phyloP scores from a whole-genome alignment of 2,888 invertebrate species.

The Sesamia inferens region DNA sequence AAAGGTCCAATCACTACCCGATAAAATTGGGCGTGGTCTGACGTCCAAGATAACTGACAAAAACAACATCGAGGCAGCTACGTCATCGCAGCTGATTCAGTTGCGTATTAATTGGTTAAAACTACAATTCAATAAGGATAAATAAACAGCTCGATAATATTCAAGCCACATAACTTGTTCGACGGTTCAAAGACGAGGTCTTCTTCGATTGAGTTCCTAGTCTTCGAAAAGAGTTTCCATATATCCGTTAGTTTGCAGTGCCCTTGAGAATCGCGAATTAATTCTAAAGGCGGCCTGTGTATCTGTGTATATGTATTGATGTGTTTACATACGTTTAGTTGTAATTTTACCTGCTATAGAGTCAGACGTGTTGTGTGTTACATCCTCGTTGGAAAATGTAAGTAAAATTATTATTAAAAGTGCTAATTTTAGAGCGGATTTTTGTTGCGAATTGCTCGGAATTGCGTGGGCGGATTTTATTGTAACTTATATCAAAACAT shows the following conservation, averaged over 20 bases:
- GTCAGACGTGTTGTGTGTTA: slow-evolving; percentile 61
- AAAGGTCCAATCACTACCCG: slow-evolving; percentile 11
- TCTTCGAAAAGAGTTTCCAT: slow-evolving; percentile 36
- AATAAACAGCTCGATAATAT: slow-evolving; percentile 17
- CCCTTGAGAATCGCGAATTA: slow-evolving; percentile 63
- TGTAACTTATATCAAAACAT: neutral
- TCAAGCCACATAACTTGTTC: slow-evolving; percentile 22
- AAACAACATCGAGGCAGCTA: neutral
- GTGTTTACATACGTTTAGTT: slow-evolving; percentile 68
- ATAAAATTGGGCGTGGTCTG: slow-evolving; percentile 30
- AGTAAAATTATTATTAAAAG: slow-evolving; percentile 52
- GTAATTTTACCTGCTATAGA: slow-evolving; percentile 67
- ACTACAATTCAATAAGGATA: slow-evolving; percentile 11
- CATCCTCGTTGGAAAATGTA: slow-evolving; percentile 56
- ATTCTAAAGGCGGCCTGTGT: slow-evolving; percentile 57
- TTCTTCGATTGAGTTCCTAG: slow-evolving; percentile 31
- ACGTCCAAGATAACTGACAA: slow-evolving; percentile 4
- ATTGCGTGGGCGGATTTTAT: neutral
- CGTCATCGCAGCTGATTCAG: slow-evolving; percentile 31
- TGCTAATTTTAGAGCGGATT: slow-evolving; percentile 22
- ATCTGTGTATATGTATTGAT: slow-evolving; percentile 58
- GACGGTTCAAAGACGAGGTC: slow-evolving; percentile 41
- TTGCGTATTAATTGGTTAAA: neutral
- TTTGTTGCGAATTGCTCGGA: slow-evolving; percentile 1
- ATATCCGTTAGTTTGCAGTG: slow-evolving; percentile 24